Base-by-base conservation (phyloP, 2,113 vertebrate genomes). In the Panthera leo region DNA sequence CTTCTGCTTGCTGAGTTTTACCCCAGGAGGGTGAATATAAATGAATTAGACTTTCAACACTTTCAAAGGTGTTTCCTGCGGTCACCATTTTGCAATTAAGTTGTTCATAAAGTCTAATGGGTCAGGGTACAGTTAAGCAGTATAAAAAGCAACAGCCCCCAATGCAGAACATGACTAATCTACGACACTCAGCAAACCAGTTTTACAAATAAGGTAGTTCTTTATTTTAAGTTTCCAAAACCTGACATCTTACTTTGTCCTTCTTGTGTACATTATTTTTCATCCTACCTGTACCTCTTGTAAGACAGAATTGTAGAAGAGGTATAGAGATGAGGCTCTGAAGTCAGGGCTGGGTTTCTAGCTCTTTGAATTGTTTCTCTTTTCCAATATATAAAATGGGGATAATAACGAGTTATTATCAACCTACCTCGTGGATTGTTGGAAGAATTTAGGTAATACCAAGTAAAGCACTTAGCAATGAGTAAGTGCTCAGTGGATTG, bases 41-140 rank as follows among this genome's bases (percentile, higher is more conserved):
- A 85, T 0, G 0, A 68, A n/a, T 89, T 63, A 67, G 4, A 53
- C 55, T 87, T 85, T 68, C 58, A 79, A 2, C 76, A 21, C 75
- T 93, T 39, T 39, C 80, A 68, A 61, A 95, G 63, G 61, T 29
- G 39, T 75, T n/a, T 79, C 88, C 12, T 7, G 1, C 13, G 39
- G 70, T 55, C 42, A 45, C 92, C 83, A 89, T 87, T 96, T 92
- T 87, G 80, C 67, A 93, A 42, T 95, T 71, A 95, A 71, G n/a
- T 71, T 79, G 84, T 85, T 92, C 51, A 36, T 96, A 84, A 94
- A 92, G 61, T 73, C 82, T 55, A 80, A 85, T 70, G 23, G 89
- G 84, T 83, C 84, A 55, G 71, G 68, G 89, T 10, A 86, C 27
- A 75, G 61, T 87, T 84, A 92, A 91, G 76, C 2, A 18, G 63